Percentiles rank a stretch among this genome's conserved stretches.
Conservation (phyloP, 2,888 invertebrate species). For the Sussaba pulchella region DNA sequence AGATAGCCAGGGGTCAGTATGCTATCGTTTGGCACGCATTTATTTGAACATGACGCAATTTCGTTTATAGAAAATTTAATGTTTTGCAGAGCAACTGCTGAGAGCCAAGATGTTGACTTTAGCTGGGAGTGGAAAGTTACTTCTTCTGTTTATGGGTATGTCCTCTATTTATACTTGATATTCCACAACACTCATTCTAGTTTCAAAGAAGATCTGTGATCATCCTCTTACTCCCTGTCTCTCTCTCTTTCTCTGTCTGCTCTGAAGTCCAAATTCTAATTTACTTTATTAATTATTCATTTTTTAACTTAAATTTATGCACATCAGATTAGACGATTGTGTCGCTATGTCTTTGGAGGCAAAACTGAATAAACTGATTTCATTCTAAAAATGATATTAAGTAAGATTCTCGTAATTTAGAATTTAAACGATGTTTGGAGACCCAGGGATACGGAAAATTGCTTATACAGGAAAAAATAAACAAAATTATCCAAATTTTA, state of each 20-base stretch:
- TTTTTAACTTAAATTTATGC: too few relatives aligned
- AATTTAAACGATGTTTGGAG: too few relatives aligned
- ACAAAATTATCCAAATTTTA: too few relatives aligned
- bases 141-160: slow-evolving; percentile 48
- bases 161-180: slow-evolving; percentile 8
- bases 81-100: slow-evolving; percentile 13
- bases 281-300: background rate
- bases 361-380: too few relatives aligned
- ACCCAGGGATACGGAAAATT: too few relatives aligned
- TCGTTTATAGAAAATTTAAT: slow-evolving; percentile 27
- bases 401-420: too few relatives aligned
- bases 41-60: background rate
- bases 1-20: background rate
- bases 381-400: too few relatives aligned
- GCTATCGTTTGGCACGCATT: slow-evolving; percentile 27
- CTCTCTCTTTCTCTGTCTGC: too few relatives aligned
- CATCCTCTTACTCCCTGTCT: background rate
- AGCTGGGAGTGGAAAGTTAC: slow-evolving; percentile 27
- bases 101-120: slow-evolving; percentile 30
- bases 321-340: too few relatives aligned
- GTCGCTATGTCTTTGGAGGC: too few relatives aligned
- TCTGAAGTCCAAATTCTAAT: background rate
- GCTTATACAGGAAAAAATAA: too few relatives aligned
- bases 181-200: background rate
- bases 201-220: background rate